Percentiles rank a stretch among this genome's conserved stretches.
Evolutionary conservation across 2,113 vertebrate species (phyloP).

Genomic region (Pygathrix nemaeus): DNA sequence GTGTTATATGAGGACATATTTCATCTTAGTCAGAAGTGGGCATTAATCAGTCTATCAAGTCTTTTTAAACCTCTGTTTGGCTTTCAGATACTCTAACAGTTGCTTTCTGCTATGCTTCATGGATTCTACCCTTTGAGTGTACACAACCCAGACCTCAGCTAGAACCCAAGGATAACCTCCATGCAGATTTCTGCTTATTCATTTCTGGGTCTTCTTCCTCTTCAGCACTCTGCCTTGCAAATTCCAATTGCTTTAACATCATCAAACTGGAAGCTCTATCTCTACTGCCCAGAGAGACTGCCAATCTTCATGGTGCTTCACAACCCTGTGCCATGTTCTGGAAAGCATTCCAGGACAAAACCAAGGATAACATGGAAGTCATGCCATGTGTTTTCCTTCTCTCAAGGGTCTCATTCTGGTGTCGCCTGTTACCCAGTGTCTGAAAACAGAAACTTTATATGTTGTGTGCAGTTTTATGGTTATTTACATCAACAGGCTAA

Average conservation of each 20-base stretch:
- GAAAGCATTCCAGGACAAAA: background rate
- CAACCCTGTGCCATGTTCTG: too few species aligned
- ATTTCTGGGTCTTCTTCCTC: background rate
- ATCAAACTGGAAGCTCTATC: background rate
- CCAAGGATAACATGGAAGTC: too few species aligned
- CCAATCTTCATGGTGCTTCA: background rate
- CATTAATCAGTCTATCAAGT: background rate
- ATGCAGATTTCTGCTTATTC: background rate
- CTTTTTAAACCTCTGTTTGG: background rate
- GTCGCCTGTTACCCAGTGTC: background rate
- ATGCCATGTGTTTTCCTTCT: background rate
- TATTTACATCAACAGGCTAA: background rate
- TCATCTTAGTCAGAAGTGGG: background rate
- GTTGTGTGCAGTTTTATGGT: background rate
- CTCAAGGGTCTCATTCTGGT: background rate
- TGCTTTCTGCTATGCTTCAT: background rate
- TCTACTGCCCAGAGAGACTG: background rate
- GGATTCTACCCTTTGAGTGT: background rate
- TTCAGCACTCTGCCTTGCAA: background rate
- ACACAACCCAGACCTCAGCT: background rate
- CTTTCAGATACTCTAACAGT: background rate
- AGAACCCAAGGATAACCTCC: background rate
- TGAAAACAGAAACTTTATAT: background rate
- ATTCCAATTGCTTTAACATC: background rate
- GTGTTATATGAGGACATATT: background rate